phyloP scores from a whole-genome alignment of 2,797 vertebrate genomes.

The Acipenser oxyrinchus region DNA sequence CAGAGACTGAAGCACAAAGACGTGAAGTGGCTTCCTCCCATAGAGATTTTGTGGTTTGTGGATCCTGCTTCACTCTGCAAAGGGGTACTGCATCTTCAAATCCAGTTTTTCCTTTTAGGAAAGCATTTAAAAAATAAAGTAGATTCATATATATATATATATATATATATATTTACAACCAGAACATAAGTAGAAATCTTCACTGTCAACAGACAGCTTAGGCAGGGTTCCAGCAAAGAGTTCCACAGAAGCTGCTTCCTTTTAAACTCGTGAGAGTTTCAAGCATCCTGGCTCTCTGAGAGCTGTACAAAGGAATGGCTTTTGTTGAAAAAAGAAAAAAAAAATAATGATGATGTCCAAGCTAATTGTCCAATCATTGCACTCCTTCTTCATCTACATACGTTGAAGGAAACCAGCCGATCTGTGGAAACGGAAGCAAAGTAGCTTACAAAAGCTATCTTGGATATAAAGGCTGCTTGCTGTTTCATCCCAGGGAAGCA shows the following conservation, averaged over 20 bases:
- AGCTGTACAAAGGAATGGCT: slow-evolving; percentile 35
- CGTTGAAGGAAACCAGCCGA: slow-evolving; percentile 96
- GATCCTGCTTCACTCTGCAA: slow-evolving; percentile 2
- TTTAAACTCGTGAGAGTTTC: slow-evolving; percentile 34
- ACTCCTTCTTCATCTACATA: slow-evolving; percentile 85
- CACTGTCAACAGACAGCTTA: slow-evolving; percentile 33
- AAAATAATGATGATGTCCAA: slow-evolving; percentile 22
- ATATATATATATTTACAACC: slow-evolving; percentile 22
- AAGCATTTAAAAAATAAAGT: slow-evolving; percentile 41
- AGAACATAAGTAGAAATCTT: slow-evolving; percentile 43
- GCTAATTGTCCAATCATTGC: slow-evolving; percentile 56
- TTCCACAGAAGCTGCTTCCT: slow-evolving; percentile 40
- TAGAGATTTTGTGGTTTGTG: neutral
- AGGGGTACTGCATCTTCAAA: slow-evolving; percentile 26
- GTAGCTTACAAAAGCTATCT: neutral
- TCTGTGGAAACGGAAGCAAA: slow-evolving; percentile 51
- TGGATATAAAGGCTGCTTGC: no score
- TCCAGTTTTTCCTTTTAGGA: slow-evolving; percentile 32
- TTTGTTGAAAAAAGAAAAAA: slow-evolving; percentile 20
- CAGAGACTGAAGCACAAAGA: neutral
- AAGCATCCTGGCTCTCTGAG: slow-evolving; percentile 35
- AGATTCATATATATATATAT: slow-evolving; percentile 39
- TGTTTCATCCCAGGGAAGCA: no score
- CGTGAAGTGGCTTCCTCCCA: neutral
- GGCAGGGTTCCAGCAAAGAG: slow-evolving; percentile 34